A percentile compares a stretch with the other conserved stretches of the same genome.
phyloP scores from a whole-genome alignment of 2,888 invertebrate genomes.

The Thalpophila matura region DNA sequence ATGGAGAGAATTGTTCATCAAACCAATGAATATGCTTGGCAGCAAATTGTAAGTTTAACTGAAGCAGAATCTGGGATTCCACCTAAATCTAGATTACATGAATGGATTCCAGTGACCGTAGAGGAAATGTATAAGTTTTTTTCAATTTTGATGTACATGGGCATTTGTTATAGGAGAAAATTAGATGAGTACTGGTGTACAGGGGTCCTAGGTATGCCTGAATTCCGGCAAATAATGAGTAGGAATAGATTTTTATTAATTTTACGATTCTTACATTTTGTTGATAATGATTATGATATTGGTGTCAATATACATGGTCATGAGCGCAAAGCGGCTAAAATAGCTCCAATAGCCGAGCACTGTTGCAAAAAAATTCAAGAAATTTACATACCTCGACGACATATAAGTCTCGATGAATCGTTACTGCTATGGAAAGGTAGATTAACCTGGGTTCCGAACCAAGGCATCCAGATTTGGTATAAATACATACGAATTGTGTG shows the following conservation, averaged over 20 bases:
- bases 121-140: conserved; percentile 6
- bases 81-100: conserved; percentile 3
- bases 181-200: conserved; percentile 28
- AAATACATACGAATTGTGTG: conserved; percentile 47
- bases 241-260: conserved; percentile 16
- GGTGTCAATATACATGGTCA: not conserved
- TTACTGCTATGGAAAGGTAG: conserved; percentile 55
- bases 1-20: not conserved
- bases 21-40: conserved; percentile 1
- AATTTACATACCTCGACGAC: conserved; percentile 17
- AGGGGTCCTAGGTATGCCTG: conserved; percentile 31
- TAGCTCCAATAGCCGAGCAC: not conserved
- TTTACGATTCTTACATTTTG: conserved; percentile 27
- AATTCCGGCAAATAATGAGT: conserved; percentile 24
- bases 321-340: conserved; percentile 5
- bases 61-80: conserved; percentile 6
- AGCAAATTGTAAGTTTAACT: not conserved
- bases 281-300: conserved; percentile 1
- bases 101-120: conserved; percentile 8
- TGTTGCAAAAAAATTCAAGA: not conserved
- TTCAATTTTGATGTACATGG: conserved; percentile 9
- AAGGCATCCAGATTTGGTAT: conserved; percentile 50
- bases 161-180: conserved; percentile 13
- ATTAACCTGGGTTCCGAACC: conserved; percentile 42
- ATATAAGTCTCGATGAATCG: conserved; percentile 47